Percentiles rank a stretch among this genome's conserved stretches.
phyloP scores from a whole-genome alignment of 2,113 vertebrate genomes.

The Archilochus colubris region DNA sequence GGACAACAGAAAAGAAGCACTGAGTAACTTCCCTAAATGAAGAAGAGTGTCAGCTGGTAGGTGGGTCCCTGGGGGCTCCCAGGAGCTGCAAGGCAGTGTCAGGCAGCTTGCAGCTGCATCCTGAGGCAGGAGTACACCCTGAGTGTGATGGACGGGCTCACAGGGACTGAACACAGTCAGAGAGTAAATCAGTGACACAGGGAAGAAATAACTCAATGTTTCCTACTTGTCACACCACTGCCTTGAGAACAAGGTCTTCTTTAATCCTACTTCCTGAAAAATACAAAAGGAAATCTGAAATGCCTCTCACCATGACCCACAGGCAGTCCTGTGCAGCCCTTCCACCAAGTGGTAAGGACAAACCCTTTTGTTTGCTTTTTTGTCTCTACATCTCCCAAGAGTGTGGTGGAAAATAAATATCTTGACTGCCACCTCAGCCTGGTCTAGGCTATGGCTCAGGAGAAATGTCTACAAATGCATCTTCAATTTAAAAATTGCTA shows the following conservation, averaged over 20 bases:
- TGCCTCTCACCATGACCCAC: neutral
- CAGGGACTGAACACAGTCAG: neutral
- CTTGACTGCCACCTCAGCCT: neutral
- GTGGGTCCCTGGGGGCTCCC: neutral
- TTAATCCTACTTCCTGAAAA: neutral
- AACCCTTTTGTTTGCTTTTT: neutral
- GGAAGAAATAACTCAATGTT: neutral
- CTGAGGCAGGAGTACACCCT: rapidly evolving
- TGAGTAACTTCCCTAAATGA: neutral
- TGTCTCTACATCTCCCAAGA: neutral
- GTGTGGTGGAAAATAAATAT: neutral
- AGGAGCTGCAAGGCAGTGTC: neutral
- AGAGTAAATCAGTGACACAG: neutral
- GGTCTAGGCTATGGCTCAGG: neutral
- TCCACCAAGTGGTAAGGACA: neutral
- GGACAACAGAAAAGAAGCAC: neutral
- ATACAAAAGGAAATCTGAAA: neutral
- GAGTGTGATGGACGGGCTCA: rapidly evolving
- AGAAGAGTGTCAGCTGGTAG: neutral
- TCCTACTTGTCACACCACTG: neutral
- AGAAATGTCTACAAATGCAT: neutral
- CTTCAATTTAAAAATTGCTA: neutral
- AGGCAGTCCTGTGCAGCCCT: neutral
- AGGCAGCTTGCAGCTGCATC: neutral
- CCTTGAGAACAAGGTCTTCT: neutral